These are phyloP conservation scores for Pycnonotus jocosus DNA, from an alignment of 2,113 vertebrate genomes.

Conservation along the genomic window DNA sequence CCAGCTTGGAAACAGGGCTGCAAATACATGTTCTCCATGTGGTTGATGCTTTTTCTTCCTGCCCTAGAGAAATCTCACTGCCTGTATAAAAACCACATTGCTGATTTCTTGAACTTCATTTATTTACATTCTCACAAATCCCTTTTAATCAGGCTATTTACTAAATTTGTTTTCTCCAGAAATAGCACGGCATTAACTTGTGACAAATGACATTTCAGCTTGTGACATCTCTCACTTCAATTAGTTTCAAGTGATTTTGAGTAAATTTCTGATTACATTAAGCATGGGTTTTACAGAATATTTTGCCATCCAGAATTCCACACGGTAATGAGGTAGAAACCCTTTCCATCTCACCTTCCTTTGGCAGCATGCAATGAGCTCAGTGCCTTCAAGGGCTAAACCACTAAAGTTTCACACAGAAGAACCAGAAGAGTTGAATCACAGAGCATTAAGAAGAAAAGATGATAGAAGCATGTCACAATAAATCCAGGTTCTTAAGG, in stretches of 20 bases:
- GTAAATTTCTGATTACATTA: constrained; percentile 34
- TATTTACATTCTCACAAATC: constrained; percentile 41
- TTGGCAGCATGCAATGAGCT: background rate
- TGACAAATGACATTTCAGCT: constrained; percentile 42
- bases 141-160: constrained; percentile 47
- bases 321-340: background rate
- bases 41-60: background rate
- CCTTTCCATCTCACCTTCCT: background rate
- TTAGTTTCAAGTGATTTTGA: constrained; percentile 55
- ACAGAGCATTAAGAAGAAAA: background rate
- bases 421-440: background rate
- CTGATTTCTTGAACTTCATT: constrained; percentile 4
- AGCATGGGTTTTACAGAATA: background rate
- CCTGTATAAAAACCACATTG: background rate
- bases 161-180: constrained; percentile 22
- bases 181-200: constrained; percentile 15
- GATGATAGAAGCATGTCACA: background rate
- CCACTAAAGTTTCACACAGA: background rate
- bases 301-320: constrained; percentile 16
- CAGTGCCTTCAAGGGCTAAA: background rate
- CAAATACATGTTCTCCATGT: fast-evolving
- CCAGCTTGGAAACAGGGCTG: background rate
- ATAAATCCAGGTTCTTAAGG: background rate
- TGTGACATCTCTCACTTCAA: constrained; percentile 37
- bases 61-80: background rate